Conservation (phyloP, 2,888 invertebrate genomes). For the Athalia rosae region DNA sequence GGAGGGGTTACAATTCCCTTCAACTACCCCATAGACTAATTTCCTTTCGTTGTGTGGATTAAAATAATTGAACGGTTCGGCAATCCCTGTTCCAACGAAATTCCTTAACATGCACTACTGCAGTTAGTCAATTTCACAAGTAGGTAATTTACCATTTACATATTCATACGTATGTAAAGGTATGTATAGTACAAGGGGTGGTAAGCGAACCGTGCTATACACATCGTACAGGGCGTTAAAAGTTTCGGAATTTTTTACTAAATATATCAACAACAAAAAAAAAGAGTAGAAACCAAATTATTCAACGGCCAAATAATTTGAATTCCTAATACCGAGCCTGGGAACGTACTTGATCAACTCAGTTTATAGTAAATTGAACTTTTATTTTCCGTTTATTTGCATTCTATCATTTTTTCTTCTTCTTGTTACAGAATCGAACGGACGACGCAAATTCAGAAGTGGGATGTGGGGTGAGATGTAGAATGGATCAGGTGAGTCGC, state of each 20-base stretch:
- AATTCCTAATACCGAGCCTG: neutral
- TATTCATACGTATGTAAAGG: neutral
- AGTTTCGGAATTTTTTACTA: too few relatives aligned
- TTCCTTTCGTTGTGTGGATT: too few relatives aligned
- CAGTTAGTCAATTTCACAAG: neutral
- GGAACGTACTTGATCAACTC: neutral
- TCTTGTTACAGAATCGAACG: slow-evolving; percentile 81
- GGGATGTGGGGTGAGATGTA: slow-evolving; percentile 82
- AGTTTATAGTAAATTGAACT: neutral
- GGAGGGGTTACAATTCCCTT: too few relatives aligned
- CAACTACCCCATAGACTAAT: too few relatives aligned
- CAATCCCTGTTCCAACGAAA: too few relatives aligned
- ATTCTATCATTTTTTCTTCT: neutral
- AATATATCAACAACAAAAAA: too few relatives aligned
- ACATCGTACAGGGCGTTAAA: slow-evolving; percentile 8
- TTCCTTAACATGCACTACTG: too few relatives aligned
- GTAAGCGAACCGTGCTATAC: slow-evolving; percentile 61
- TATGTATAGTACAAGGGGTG: slow-evolving; percentile 30
- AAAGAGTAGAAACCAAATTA: neutral
- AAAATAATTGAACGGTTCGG: too few relatives aligned
- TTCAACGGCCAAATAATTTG: neutral
- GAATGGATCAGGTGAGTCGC: slow-evolving; percentile 81
- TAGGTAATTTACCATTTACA: neutral
- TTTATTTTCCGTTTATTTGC: neutral
- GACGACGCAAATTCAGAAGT: slow-evolving; percentile 82